Evolutionary conservation across 1,140 invertebrate species (phyloP).

Genomic region (Drosophila hydei): DNA sequence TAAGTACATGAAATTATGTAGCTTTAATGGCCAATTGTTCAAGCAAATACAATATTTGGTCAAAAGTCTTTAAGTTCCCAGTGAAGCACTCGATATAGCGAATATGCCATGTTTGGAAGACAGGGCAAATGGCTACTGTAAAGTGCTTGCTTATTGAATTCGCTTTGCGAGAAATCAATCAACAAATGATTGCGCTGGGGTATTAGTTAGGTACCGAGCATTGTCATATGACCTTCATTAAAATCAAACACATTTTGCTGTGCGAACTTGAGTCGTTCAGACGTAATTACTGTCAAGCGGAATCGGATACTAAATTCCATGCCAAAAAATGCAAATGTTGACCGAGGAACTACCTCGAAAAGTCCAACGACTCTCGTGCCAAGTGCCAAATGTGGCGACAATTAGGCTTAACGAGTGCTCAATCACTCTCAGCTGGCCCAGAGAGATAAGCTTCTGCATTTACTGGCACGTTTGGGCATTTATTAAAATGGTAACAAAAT

Average conservation of each 20-base stretch:
- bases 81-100: conserved; percentile 8
- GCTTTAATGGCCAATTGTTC: conserved; percentile 27
- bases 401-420: conserved; percentile 37
- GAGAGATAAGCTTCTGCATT: conserved; percentile 47
- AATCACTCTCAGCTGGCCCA: conserved; percentile 17
- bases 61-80: conserved; percentile 4
- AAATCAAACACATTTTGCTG: conserved; percentile 69
- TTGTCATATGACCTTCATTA: conserved; percentile 63
- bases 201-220: conserved; percentile 57
- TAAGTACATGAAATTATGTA: conserved; percentile 20
- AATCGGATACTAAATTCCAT: conserved; percentile 54
- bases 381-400: conserved; percentile 40
- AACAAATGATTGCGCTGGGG: conserved; percentile 56
- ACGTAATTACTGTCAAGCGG: conserved; percentile 69
- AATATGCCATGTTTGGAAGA: conserved; percentile 27
- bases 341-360: conserved; percentile 46
- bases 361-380: conserved; percentile 42
- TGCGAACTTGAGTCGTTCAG: conserved; percentile 72
- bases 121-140: conserved; percentile 63
- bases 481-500: conserved; percentile 39
- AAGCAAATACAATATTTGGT: conserved; percentile 7
- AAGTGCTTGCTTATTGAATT: conserved; percentile 57
- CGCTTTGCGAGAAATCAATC: conserved; percentile 69
- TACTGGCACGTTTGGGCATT: conserved; percentile 31
- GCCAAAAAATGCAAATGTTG: conserved; percentile 44